Conservation (phyloP, 1,140 invertebrate genomes). For the Camponotus vicinus region DNA sequence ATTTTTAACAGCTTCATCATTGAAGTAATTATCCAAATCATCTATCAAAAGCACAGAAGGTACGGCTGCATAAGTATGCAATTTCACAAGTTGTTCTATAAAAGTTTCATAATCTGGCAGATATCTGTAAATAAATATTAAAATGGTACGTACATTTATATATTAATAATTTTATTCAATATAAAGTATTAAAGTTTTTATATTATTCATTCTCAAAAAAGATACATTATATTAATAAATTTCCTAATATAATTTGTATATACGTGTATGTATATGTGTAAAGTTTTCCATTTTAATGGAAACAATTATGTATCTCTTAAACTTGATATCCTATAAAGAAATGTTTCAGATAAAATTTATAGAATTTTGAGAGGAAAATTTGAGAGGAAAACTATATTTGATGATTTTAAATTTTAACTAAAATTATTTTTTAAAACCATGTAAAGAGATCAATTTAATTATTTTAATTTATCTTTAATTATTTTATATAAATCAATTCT, state of each 20-base stretch:
- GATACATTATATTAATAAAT: neutral
- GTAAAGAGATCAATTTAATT: no score
- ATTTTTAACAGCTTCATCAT: constrained; percentile 51
- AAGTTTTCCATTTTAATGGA: no score
- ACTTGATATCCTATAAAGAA: no score
- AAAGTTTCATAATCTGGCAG: constrained; percentile 78
- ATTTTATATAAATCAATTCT: no score
- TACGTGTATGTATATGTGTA: neutral
- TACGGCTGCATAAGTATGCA: constrained; percentile 76
- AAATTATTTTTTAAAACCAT: no score
- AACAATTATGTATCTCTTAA: no score
- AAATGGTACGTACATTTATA: constrained; percentile 24
- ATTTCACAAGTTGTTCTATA: constrained; percentile 73
- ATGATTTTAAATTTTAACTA: no score
- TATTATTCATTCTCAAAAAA: neutral
- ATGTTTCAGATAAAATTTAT: no score
- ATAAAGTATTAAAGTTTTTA: no score
- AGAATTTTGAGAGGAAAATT: no score
- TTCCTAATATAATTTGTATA: neutral
- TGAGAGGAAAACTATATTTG: no score
- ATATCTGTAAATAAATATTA: constrained; percentile 76
- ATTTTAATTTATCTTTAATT: no score
- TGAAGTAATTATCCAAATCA: constrained; percentile 78
- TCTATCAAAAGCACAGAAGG: constrained; percentile 81
- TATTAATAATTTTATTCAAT: constrained; percentile 14